Conservation (phyloP, 2,113 vertebrate species). For the Stegastes partitus region DNA sequence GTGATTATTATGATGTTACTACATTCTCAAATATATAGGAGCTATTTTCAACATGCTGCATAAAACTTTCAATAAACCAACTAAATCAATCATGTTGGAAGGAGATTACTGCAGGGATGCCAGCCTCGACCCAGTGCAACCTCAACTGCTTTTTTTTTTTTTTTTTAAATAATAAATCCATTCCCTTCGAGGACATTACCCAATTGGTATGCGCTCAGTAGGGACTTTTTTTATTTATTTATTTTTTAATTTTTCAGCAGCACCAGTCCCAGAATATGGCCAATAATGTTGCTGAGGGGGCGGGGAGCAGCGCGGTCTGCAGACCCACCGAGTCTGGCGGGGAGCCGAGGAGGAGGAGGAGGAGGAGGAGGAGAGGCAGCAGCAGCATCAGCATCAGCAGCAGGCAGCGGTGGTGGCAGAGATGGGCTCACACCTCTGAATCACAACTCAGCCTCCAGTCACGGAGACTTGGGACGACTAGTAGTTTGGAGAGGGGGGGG, state of each 20-base stretch:
- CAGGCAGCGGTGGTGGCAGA: constrained; percentile 63
- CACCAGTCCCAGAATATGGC: constrained; percentile 67
- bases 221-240: constrained; percentile 28
- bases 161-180: not conserved
- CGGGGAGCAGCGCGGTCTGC: constrained; percentile 74
- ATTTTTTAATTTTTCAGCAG: constrained; percentile 61
- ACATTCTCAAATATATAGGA: too few species aligned
- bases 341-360: constrained; percentile 69
- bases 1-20: too few species aligned
- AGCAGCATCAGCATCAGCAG: constrained; percentile 54
- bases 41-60: too few species aligned
- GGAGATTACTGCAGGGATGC: constrained; percentile 7
- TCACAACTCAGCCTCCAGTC: constrained; percentile 59
- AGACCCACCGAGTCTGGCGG: constrained; percentile 76
- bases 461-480: constrained; percentile 43
- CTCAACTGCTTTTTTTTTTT: too few species aligned
- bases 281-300: constrained; percentile 79
- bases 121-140: not conserved
- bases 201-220: constrained; percentile 54
- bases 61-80: not conserved
- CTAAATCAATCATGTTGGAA: not conserved
- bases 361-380: constrained; percentile 63
- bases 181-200: constrained; percentile 9
- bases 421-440: constrained; percentile 82
- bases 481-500: not conserved